Evolutionary conservation across 2,888 invertebrate genomes (phyloP), one percentile per base, ranked within the genome.

Genomic region (Axea sp.): DNA sequence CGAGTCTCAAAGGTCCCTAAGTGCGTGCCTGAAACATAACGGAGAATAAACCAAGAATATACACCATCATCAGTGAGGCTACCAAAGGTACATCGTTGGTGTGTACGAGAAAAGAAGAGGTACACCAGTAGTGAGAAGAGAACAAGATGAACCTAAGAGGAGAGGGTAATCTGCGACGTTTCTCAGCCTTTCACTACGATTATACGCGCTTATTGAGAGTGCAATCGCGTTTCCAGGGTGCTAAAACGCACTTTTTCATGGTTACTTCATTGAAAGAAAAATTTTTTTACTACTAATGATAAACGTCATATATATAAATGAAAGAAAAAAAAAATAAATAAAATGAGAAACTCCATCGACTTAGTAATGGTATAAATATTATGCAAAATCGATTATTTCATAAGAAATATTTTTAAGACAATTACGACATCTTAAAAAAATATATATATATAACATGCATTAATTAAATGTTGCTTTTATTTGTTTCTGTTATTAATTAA

Each of bases 1-100:
- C 30, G 55, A 65, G 60, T 51, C 43, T 62, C 41, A 53, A 45
- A 75, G 67, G 67, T 57, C 55, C 60, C 37, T 59, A 60, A 60
- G 68, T 75, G 72, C 71, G 71, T 75, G 28, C 31, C 57, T 75
- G 51, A 33, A 73, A 73, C 60, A 76, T 76, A 76, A 76, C 75
- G 75, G 75, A 37, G 65, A 69, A 73, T 51, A 24, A 53, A 24
- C 68, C 35, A 60, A 57, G 51, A 75, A 68, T 33, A 35, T 37
- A 55, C 35, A 43, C 64, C 39, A 59, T 8, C 22, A 35, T 33
- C 15, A 41, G 15, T 4, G 14, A 68, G 11, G 24, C 51, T 41
- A 49, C 31, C 39, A 45, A 69, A 69, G 55, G 57, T 57, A 55
- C 28, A 9, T 15, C 30, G 43, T 51, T 45, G 37, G 51, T 59